phyloP scores from a whole-genome alignment of 1,140 invertebrate genomes.

The Polyergus mexicanus region DNA sequence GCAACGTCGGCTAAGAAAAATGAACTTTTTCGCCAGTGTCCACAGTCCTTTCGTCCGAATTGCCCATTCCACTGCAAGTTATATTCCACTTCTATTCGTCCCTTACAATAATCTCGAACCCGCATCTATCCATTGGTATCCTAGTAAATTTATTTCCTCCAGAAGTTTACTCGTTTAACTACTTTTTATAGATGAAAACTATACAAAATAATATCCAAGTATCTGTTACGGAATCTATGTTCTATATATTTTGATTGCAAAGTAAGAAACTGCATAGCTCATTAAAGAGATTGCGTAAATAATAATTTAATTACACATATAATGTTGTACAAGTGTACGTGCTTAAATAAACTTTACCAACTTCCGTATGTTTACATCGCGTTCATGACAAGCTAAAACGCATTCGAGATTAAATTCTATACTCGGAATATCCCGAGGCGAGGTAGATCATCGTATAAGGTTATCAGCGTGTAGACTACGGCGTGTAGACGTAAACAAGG shows the following conservation, averaged over 20 bases:
- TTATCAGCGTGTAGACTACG: conserved; percentile 73
- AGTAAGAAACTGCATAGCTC: not conserved
- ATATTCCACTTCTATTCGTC: conserved; percentile 3
- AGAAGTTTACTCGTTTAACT: conserved; percentile 16
- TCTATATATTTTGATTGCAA: not conserved
- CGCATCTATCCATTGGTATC: conserved; percentile 41
- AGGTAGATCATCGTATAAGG: conserved; percentile 63
- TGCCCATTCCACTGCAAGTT: conserved; percentile 53
- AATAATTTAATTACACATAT: not conserved
- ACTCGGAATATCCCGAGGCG: conserved; percentile 26
- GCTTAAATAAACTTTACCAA: conserved; percentile 22
- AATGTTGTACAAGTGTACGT: not conserved
- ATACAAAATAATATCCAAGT: not conserved
- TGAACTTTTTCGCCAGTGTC: conserved; percentile 71
- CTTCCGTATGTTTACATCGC: conserved; percentile 17
- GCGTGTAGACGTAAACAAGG: conserved; percentile 70
- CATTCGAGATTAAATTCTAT: conserved; percentile 2
- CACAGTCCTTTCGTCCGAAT: conserved; percentile 60
- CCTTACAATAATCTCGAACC: conserved; percentile 59
- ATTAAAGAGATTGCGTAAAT: not conserved
- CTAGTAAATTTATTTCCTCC: conserved; percentile 26
- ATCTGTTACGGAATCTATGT: too few relatives aligned
- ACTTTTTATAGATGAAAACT: not conserved
- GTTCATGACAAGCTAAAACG: conserved; percentile 26
- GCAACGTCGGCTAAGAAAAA: conserved; percentile 77